phyloP scores from a whole-genome alignment of 2,113 vertebrate genomes.

The Clarias magur region DNA sequence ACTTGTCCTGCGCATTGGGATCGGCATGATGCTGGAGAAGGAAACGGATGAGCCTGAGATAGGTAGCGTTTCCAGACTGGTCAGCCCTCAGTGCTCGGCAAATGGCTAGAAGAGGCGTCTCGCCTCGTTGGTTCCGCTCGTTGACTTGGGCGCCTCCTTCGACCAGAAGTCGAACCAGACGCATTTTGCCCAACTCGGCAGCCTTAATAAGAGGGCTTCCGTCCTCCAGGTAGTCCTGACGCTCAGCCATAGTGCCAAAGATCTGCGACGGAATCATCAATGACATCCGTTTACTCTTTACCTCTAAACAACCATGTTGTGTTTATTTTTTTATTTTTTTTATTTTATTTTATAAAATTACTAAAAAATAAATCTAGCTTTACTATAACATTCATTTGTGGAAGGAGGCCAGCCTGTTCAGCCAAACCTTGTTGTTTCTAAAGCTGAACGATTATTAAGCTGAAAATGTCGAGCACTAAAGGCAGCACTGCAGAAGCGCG shows the following conservation, averaged over 20 bases:
- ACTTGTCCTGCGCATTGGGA: slow-evolving; percentile 67
- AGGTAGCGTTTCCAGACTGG: slow-evolving; percentile 36
- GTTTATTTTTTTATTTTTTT: too few species aligned
- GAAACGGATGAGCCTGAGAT: slow-evolving; percentile 61
- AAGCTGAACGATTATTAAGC: slow-evolving; percentile 35
- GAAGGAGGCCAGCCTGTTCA: neutral
- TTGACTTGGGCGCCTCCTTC: slow-evolving; percentile 73
- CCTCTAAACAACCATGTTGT: too few species aligned
- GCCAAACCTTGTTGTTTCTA: neutral
- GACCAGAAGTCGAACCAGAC: slow-evolving; percentile 69
- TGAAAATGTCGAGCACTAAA: slow-evolving; percentile 65
- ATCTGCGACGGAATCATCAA: neutral
- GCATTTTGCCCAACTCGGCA: slow-evolving; percentile 65
- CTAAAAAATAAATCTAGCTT: too few species aligned
- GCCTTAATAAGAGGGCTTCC: slow-evolving; percentile 68
- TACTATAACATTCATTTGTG: neutral
- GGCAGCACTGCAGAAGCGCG: slow-evolving; percentile 61
- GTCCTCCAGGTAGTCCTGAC: slow-evolving; percentile 54
- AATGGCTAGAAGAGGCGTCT: slow-evolving; percentile 68
- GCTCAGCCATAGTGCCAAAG: slow-evolving; percentile 60
- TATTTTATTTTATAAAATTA: too few species aligned
- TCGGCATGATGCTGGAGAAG: slow-evolving; percentile 68
- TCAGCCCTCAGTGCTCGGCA: slow-evolving; percentile 63
- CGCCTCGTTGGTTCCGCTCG: slow-evolving; percentile 62
- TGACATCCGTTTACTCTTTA: neutral